A percentile compares a stretch with the other conserved stretches of the same genome.
phyloP scores from a whole-genome alignment of 2,797 vertebrate species.

The Euthynnus affinis region DNA sequence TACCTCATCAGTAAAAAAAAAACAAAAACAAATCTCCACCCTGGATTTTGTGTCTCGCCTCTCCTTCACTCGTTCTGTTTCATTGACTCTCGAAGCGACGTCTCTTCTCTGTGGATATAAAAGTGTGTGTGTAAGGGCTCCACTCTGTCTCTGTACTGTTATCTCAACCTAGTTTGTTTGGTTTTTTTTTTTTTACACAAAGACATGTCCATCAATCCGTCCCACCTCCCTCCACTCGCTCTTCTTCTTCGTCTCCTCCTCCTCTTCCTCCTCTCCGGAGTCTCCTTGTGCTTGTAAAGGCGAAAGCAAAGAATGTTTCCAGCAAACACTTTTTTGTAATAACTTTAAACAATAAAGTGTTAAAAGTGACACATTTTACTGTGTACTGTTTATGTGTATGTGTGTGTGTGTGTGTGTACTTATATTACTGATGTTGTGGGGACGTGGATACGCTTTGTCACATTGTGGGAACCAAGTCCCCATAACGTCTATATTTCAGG shows the following conservation, averaged over 20 bases:
- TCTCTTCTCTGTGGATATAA: conserved; percentile 44
- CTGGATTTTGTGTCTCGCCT: conserved; percentile 41
- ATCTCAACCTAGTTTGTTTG: conserved; percentile 13
- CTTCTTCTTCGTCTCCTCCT: conserved; percentile 17
- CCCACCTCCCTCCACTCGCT: conserved; percentile 17
- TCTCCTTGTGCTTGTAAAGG: conserved; percentile 74
- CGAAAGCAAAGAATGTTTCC: conserved; percentile 83
- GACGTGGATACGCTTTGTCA: no score
- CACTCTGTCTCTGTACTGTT: conserved; percentile 63
- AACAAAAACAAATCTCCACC: conserved; percentile 33
- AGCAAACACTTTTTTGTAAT: conserved; percentile 87
- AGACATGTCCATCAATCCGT: conserved; percentile 28
- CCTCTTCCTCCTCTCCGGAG: conserved; percentile 34
- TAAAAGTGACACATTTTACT: conserved; percentile 65
- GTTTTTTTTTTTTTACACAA: conserved; percentile 27
- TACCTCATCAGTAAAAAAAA: conserved; percentile 58
- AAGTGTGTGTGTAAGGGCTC: conserved; percentile 79
- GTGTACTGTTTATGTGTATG: background rate
- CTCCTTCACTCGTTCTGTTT: conserved; percentile 24
- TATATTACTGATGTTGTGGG: background rate
- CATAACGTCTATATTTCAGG: no score
- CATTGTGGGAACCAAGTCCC: no score
- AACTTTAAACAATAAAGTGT: conserved; percentile 88
- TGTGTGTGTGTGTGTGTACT: background rate
- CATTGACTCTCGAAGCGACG: conserved; percentile 30